phyloP scores from a whole-genome alignment of 2,797 vertebrate genomes.

The Rhinatrema bivittatum region DNA sequence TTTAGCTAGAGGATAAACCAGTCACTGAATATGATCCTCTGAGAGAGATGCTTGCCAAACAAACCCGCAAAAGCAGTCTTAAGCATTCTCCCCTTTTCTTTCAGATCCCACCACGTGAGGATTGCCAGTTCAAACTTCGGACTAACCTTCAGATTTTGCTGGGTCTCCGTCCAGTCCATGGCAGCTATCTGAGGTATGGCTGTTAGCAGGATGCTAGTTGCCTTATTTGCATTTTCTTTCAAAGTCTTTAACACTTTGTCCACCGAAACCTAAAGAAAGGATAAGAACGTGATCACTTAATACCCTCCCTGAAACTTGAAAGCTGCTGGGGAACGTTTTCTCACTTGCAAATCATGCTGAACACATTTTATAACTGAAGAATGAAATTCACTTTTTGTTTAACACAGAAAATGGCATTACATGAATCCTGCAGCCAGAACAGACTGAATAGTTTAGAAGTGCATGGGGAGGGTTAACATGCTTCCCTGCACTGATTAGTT shows the following conservation, averaged over 20 bases:
- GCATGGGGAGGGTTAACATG: too few species aligned
- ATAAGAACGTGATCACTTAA: too few species aligned
- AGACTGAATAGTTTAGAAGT: too few species aligned
- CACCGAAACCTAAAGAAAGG: slow-evolving; percentile 77
- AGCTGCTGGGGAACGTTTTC: background rate
- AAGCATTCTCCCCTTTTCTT: background rate
- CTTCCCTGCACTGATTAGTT: too few species aligned
- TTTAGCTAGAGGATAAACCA: too few species aligned
- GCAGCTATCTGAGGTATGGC: slow-evolving; percentile 85
- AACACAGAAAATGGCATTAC: too few species aligned
- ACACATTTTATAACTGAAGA: too few species aligned
- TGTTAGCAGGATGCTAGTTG: slow-evolving; percentile 86
- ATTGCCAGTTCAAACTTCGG: rapidly evolving
- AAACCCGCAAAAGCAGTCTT: background rate
- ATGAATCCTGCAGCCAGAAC: too few species aligned
- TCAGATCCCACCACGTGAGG: background rate
- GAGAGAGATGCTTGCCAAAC: too few species aligned
- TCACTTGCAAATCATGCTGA: background rate
- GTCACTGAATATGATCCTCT: too few species aligned
- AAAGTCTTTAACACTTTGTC: slow-evolving; percentile 92
- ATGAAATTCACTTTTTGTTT: too few species aligned
- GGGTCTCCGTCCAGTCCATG: slow-evolving; percentile 81
- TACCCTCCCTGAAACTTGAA: too few species aligned
- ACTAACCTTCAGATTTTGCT: slow-evolving; percentile 73
- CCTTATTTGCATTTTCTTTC: slow-evolving; percentile 95